Conservation (phyloP, 2,113 vertebrate genomes). For the Erpornis zantholeuca region DNA sequence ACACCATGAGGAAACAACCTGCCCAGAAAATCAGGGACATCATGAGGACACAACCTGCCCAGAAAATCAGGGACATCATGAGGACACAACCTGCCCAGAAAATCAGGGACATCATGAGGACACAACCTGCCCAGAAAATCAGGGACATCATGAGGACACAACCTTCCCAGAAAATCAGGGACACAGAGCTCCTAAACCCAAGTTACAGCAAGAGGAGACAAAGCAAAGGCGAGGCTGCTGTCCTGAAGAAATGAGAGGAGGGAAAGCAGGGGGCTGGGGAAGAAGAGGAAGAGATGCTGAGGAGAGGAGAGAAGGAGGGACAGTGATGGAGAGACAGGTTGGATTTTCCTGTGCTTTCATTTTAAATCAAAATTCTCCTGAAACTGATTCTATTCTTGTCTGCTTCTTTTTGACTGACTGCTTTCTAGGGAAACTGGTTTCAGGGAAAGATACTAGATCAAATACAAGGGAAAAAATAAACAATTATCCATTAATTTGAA, state of each 20-base stretch:
- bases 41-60: no score
- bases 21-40: background rate
- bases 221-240: background rate
- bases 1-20: no score
- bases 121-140: background rate
- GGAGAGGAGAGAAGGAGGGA: background rate
- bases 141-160: no score
- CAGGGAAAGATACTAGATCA: background rate
- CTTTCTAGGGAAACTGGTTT: background rate
- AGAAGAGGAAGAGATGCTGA: background rate
- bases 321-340: background rate
- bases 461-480: background rate
- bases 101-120: rapidly evolving
- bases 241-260: background rate
- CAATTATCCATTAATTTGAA: background rate
- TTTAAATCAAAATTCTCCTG: background rate
- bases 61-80: background rate
- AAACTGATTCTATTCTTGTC: background rate
- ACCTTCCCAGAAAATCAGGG: background rate
- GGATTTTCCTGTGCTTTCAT: background rate
- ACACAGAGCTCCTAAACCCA: background rate
- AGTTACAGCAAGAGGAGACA: background rate
- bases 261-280: no score
- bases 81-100: background rate
- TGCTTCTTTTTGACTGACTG: background rate